These are phyloP conservation scores for Glossophaga mutica DNA, from an alignment of 2,797 vertebrate genomes.

Conservation along the genomic window DNA sequence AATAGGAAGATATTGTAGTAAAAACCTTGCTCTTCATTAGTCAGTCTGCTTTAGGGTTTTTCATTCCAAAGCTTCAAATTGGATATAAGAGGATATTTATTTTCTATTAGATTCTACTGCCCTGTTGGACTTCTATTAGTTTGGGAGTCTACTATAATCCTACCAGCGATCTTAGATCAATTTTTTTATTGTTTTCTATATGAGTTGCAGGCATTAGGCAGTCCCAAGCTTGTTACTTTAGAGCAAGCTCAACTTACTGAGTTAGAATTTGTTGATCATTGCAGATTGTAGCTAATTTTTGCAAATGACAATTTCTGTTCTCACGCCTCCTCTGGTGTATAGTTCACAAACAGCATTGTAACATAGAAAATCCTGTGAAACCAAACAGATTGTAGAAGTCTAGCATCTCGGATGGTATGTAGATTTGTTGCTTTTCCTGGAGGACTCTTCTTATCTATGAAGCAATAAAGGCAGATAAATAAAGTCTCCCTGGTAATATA, in stretches of 20 bases:
- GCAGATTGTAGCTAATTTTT: constrained; percentile 61
- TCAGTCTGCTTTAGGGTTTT: background rate
- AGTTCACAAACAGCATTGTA: constrained; percentile 48
- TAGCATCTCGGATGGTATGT: constrained; percentile 38
- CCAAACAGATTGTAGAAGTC: constrained; percentile 62
- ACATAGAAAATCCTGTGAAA: constrained; percentile 33
- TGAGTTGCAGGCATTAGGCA: background rate
- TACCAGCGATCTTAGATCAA: constrained; percentile 39
- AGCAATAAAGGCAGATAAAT: constrained; percentile 39
- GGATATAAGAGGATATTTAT: background rate
- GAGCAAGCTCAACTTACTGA: constrained; percentile 53
- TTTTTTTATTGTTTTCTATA: constrained; percentile 41
- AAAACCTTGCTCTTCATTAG: constrained; percentile 18
- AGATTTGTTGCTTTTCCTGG: constrained; percentile 54
- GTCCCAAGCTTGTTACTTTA: constrained; percentile 47
- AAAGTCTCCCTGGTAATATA: constrained; percentile 28
- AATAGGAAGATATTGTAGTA: constrained; percentile 16
- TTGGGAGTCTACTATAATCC: constrained; percentile 34
- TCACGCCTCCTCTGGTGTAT: constrained; percentile 35
- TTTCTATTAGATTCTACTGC: background rate
- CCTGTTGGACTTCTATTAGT: background rate
- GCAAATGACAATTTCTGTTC: constrained; percentile 63
- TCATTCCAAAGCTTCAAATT: constrained; percentile 22
- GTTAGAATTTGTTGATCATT: constrained; percentile 43
- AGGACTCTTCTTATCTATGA: constrained; percentile 50